Base-by-base conservation (phyloP, 2,797 vertebrate species). In the Neostethus bicornis region DNA sequence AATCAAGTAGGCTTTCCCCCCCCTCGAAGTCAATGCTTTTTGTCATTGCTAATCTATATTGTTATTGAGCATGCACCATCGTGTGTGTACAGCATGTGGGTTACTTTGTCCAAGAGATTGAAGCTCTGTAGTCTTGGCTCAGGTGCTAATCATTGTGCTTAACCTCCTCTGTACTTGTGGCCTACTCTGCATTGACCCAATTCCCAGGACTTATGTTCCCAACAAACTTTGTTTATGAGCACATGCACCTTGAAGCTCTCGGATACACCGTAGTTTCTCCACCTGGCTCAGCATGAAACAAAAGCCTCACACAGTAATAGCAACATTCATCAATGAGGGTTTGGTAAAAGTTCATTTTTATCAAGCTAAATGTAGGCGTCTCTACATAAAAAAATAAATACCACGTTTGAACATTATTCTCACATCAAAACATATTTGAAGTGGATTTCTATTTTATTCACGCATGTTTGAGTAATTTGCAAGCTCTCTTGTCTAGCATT, bases 81-180 rank as follows among this genome's bases (percentile, higher is more conserved):
- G 2, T 47, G 35, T 7, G n/a, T 53, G 23, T 34, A 41, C 19
- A 51, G 50, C 19, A 4, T 32, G 48, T 35, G 62, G 34, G 37
- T 75, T 43, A 32, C 70, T 74, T 60, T 68, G 63, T 77, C 50
- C 71, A 53, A 53, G 62, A 86, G 85, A 87, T 83, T 81, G 79
- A 67, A 73, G 69, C 71, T 17, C 81, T 81, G 77, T 86, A 81
- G 86, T 85, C 83, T 80, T 61, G 79, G 86, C 88, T 91, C 87
- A 90, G 85, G 39, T 63, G 85, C 84, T 91, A 88, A 91, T 91
- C 85, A 84, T 82, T 53, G 78, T 75, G 87, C 85, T 91, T 90
- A 90, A 89, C 88, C 86, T 92, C 69, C 62, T 75, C 84, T 75
- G 72, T 80, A 64, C 84, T 82, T 53, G 79, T 67, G 81, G 63